Conservation (phyloP, 2,797 vertebrate genomes). For the Anolis apletophallus region DNA sequence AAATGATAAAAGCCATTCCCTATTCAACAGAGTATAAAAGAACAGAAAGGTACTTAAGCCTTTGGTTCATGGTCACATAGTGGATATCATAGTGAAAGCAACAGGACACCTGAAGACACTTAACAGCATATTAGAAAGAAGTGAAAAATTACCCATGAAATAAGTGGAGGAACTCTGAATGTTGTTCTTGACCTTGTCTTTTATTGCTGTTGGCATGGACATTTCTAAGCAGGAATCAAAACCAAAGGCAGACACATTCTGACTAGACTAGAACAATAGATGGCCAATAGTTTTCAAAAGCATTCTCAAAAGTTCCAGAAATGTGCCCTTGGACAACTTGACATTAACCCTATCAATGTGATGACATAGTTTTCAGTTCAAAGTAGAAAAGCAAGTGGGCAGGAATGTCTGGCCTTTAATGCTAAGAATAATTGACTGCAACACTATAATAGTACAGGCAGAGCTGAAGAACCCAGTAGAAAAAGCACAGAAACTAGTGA, state of each 20-base stretch:
- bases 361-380: neutral
- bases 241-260: neutral
- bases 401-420: neutral
- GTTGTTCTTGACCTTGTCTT: neutral
- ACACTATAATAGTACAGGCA: neutral
- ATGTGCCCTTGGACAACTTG: neutral
- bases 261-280: neutral
- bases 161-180: neutral
- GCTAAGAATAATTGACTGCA: neutral
- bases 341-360: neutral
- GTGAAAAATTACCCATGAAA: neutral
- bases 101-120: neutral
- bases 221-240: slow-evolving; percentile 5
- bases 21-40: neutral
- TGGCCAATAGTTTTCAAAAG: neutral
- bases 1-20: slow-evolving; percentile 4
- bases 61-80: slow-evolving; percentile 17
- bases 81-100: neutral
- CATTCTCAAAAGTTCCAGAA: neutral
- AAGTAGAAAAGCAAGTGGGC: slow-evolving; percentile 1
- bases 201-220: neutral
- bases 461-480: neutral
- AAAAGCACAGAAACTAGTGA: neutral
- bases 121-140: neutral
- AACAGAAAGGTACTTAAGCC: neutral